A percentile compares a stretch with the other conserved stretches of the same genome.
Evolutionary conservation across 2,888 invertebrate species (phyloP).

Genomic region (Habrosyne pyritoides): DNA sequence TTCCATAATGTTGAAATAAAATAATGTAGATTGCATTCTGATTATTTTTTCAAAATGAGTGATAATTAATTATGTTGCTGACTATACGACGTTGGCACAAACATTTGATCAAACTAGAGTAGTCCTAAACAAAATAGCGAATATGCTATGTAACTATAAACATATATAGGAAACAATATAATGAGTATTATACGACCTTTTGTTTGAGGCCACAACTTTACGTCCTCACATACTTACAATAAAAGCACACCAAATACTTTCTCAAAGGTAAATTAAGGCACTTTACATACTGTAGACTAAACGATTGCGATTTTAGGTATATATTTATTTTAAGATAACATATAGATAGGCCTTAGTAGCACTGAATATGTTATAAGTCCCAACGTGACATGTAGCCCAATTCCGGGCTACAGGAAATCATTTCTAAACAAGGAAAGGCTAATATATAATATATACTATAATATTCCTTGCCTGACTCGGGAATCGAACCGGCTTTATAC

Average conservation of each 20-base stretch:
- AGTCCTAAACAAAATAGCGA: constrained; percentile 9
- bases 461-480: too few species aligned
- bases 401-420: too few species aligned
- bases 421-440: too few species aligned
- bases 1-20: too few species aligned
- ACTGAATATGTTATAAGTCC: too few species aligned
- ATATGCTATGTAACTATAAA: constrained; percentile 40
- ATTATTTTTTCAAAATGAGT: too few species aligned
- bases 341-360: too few species aligned
- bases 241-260: background rate
- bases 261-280: constrained; percentile 1
- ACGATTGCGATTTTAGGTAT: background rate
- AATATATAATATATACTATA: too few species aligned
- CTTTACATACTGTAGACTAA: background rate
- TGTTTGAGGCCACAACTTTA: constrained; percentile 14
- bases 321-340: background rate
- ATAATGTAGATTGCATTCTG: too few species aligned
- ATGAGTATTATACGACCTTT: constrained; percentile 52
- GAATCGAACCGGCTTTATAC: too few species aligned
- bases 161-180: constrained; percentile 59
- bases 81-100: background rate
- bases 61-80: too few species aligned
- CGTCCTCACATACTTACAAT: constrained; percentile 4
- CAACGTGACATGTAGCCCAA: too few species aligned
- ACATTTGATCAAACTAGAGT: constrained; percentile 2